phyloP scores from a whole-genome alignment of 2,797 vertebrate species.

The Mus minutoides region DNA sequence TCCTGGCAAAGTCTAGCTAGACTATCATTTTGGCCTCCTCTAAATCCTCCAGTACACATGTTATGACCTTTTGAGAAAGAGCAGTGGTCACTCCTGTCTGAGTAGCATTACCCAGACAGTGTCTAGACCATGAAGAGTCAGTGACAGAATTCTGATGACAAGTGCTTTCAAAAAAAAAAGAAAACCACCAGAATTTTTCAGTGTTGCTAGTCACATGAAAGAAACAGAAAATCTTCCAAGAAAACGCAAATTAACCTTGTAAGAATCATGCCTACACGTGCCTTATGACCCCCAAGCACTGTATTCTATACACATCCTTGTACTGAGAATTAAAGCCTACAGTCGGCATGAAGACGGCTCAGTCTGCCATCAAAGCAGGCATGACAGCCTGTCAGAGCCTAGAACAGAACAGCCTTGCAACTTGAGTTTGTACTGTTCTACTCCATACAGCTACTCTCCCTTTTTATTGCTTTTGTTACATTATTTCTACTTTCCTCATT shows the following conservation, averaged over 20 bases:
- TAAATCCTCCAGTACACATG: background rate
- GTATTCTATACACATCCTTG: background rate
- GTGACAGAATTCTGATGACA: background rate
- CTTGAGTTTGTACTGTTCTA: background rate
- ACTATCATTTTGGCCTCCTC: background rate
- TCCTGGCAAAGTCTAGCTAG: constrained; percentile 20
- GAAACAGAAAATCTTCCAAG: background rate
- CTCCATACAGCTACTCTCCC: background rate
- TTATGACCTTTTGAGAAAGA: background rate
- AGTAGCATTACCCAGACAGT: background rate
- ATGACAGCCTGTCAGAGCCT: background rate
- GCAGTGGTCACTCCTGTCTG: background rate
- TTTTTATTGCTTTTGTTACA: background rate
- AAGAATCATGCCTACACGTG: background rate
- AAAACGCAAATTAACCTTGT: background rate
- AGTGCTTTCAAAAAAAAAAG: background rate
- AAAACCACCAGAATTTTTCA: background rate
- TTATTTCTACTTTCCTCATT: background rate
- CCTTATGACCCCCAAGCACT: background rate
- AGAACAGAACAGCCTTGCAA: background rate
- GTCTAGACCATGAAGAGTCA: background rate
- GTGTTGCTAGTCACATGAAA: background rate
- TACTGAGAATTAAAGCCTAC: background rate
- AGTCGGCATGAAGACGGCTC: background rate
- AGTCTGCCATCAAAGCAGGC: background rate